A percentile compares a stretch with the other conserved stretches of the same genome.
phyloP scores from a whole-genome alignment of 2,113 vertebrate genomes.

The Carettochelys insculpta region DNA sequence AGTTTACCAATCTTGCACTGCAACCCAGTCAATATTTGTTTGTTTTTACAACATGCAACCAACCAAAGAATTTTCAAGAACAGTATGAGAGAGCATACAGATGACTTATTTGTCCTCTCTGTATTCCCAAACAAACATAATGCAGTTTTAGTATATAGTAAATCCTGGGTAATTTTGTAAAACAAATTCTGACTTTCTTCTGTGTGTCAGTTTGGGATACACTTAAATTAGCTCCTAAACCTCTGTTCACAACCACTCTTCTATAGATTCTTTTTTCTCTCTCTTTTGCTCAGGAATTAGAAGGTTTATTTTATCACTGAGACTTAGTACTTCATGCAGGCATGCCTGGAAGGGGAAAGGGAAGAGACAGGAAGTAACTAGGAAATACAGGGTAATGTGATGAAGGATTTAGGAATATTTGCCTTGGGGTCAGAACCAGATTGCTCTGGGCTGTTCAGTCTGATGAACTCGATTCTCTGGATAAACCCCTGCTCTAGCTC shows the following conservation, averaged over 20 bases:
- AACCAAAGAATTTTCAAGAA: background rate
- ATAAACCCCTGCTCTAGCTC: background rate
- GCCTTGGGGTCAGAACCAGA: background rate
- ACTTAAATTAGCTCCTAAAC: background rate
- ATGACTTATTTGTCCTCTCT: background rate
- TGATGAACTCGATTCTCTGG: rapidly evolving
- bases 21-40: background rate
- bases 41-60: background rate
- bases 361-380: background rate
- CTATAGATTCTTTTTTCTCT: background rate
- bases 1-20: background rate
- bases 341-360: background rate
- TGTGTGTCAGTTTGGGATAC: background rate
- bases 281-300: rapidly evolving
- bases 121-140: rapidly evolving
- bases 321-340: background rate
- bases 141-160: background rate
- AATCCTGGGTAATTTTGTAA: background rate
- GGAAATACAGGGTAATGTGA: background rate
- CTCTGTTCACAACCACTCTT: background rate
- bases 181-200: background rate
- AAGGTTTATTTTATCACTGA: background rate
- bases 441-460: background rate
- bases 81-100: background rate
- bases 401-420: background rate